Base-by-base conservation (phyloP, 2,888 invertebrate genomes). In the Tolmerus cingulatus region DNA sequence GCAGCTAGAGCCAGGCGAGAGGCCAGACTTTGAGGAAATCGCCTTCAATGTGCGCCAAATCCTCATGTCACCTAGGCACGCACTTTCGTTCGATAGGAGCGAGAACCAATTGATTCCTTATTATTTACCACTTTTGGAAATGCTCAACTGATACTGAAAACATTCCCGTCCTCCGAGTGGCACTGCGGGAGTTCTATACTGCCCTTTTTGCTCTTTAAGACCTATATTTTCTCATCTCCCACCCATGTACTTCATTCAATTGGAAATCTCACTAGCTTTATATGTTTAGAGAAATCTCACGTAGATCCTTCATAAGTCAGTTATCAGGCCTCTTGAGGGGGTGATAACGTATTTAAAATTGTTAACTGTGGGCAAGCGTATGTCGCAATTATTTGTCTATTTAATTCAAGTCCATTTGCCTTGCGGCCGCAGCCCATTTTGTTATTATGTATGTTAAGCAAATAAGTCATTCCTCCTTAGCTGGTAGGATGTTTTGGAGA, bases 1-100 rank as follows among this genome's bases (percentile, higher is more conserved):
- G 97, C 96, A 96, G 91, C 92, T 95, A 19, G 96, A 97, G 91
- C 95, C 95, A 14, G 96, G 96, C 88, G 97, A 97, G 91, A 93
- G 97, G 89, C 97, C 96, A 0, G 93, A 94, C 12, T 97, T 96
- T 90, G 93, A 94, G 4, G 94, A 95, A 88, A 93, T 97, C 23
- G 92, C 94, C 5, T 93, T 93, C 90, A 91, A 90, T 88, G 90
- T 93, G 14, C 91, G 92, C 79, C 92, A 93, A 88, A 88, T 93
- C 87, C 91, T 93, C 90, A 92, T 92, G 16, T 92, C 92, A 87
- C 91, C 93, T 1, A 90, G 90, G 2, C 92, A 93, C 90, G 91
- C 91, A 23, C 89, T 93, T 16, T 91, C 91, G 81, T 93, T 91
- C 87, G 91, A 91, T 90, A 90, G 91, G 7, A 88, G 89, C 8